Base-by-base conservation (phyloP, 2,888 invertebrate genomes). In the Pedicia rivosa region DNA sequence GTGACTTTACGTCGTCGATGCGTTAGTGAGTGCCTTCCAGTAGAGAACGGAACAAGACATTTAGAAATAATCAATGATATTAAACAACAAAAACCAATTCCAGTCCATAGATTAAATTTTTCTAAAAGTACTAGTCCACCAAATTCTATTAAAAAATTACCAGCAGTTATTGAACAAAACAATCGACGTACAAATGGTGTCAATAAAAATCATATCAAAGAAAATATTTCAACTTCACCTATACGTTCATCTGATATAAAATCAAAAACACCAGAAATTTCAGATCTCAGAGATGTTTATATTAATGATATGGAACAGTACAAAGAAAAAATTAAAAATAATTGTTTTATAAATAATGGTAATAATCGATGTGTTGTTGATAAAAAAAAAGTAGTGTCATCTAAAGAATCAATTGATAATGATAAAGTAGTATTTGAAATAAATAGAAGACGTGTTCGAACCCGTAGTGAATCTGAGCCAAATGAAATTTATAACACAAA, bases 381-480 rank as follows among this genome's bases (percentile, higher is more conserved):
- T 30, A 30, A 30, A 10, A 30, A 16, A 12, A 17, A n/a, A 10
- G 2, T n/a, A 10, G 30, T 12, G 2, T 19, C 16, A 10, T 19
- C 16, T 5, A 5, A 4, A 24, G n/a, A 24, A 12, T 17, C 14
- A 13, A 17, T 10, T 13, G 36, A 31, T 13, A 30, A 20, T 17
- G 24, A 22, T 31, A 10, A 17, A 20, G 5, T 12, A 3, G 36
- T 9, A 6, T 12, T 17, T 12, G 41, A 44, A 13, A 24, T 32
- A 10, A 24, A 36, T 7, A 44, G 42, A 35, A 13, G 43, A 9
- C 25, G 42, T 7, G 24, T 34, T 8, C 35, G 44, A 3, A 36
- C 42, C n/a, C 35, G 41, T 29, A 43, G 41, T 30, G 41, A 42
- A 38, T 42, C 44, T 6, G 43, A 43, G 14, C 14, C 37, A 5